Base-by-base conservation (phyloP, 2,113 vertebrate species). In the Ceyx margarethae region DNA sequence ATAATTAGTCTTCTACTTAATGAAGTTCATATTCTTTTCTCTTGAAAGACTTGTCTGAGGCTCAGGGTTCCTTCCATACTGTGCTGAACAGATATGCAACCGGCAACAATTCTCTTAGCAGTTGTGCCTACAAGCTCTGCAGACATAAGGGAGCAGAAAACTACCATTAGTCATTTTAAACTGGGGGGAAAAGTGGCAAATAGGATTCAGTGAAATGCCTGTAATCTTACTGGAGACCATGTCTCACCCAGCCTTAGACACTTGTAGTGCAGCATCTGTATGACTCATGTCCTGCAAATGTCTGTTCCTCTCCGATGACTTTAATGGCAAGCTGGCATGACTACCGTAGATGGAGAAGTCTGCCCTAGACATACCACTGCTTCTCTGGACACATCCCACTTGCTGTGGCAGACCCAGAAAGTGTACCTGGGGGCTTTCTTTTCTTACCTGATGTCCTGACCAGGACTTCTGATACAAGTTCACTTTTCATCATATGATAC, bases 11-110 rank as follows among this genome's bases (percentile, higher is more conserved):
- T 53, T 46, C 42, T 79, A 9, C 22, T 25, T 61, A 37, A 6
- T 35, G 5, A 45, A 46, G 8, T 42, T 60, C 15, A 73, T 54
- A 18, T 3, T 43, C 43, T 20, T 56, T 66, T 56, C 58, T 76
- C 17, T 57, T 61, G 14, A 26, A 76, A 71, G 48, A 25, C 29
- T 61, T 42, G 10, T 7, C 11, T 60, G 17, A 67, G 50, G n/a
- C 17, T 20, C 0, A 0, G 20, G 23, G 4, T 81, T 18, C 23
- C 10, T 7, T 67, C 54, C 28, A 7, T 51, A 28, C 23, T 23
- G 17, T 56, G 54, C 31, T 8, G 0, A 1, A 2, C 45, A 51
- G 23, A 25, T 65, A n/a, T 0, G 11, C 42, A 65, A 4, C 62
- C 42, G 56, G 16, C 25, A 46, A 18, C 5, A 11, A 1, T 83